Evolutionary conservation across 2,113 vertebrate species (phyloP).

Genomic region (Ophthalmolycus amberensis): DNA sequence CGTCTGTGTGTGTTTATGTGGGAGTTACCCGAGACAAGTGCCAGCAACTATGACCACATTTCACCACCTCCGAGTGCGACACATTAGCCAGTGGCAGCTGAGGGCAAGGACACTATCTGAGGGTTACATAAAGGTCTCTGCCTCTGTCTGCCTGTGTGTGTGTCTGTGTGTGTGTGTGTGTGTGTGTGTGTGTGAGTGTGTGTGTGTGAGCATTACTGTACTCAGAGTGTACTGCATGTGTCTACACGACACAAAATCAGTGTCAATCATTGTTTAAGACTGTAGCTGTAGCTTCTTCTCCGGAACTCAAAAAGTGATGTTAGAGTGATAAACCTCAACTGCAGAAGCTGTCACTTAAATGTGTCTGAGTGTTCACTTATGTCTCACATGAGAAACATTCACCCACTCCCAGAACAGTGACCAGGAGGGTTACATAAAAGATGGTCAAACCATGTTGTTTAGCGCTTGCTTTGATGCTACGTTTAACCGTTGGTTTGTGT

Average conservation of each 20-base stretch:
- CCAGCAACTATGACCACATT: constrained; percentile 68
- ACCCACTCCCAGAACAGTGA: background rate
- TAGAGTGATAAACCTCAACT: background rate
- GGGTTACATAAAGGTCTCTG: constrained; percentile 52
- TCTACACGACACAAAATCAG: constrained; percentile 28
- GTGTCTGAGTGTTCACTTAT: background rate
- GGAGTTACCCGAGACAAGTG: constrained; percentile 54
- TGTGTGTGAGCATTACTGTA: background rate
- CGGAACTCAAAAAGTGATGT: background rate
- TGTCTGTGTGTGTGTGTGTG: constrained; percentile 4
- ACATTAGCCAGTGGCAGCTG: constrained; percentile 72
- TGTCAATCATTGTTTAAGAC: constrained; percentile 26
- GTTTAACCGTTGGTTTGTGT: background rate
- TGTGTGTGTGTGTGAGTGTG: background rate
- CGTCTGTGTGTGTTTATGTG: constrained; percentile 10
- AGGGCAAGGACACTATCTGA: constrained; percentile 72
- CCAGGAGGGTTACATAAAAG: background rate
- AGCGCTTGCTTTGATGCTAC: background rate
- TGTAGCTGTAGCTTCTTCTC: background rate
- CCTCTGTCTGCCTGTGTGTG: background rate
- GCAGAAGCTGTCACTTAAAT: constrained; percentile 11
- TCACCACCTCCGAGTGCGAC: constrained; percentile 63
- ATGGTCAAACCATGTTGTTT: background rate
- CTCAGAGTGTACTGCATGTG: constrained; percentile 8
- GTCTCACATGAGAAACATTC: background rate